Conservation (phyloP, 1,140 invertebrate species). For the Drosophila nigrodunni region DNA sequence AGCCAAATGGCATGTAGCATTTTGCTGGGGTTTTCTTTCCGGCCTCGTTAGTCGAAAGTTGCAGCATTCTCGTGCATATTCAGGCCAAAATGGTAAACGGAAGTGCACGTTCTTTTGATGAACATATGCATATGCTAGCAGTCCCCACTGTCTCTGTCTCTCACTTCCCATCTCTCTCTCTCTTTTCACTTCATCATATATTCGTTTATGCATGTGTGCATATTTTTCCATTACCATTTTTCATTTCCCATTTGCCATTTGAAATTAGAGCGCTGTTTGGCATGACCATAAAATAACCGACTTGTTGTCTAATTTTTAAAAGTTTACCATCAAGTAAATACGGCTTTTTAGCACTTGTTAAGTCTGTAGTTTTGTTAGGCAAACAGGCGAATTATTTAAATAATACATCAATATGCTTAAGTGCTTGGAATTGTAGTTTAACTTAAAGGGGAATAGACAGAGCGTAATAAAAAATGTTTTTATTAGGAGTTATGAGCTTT, state of each 20-base stretch:
- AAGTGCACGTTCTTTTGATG: constrained; percentile 47
- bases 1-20: neutral
- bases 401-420: no score
- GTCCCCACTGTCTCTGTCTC: neutral
- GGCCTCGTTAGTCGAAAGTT: constrained; percentile 46
- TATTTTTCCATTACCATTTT: constrained; percentile 26
- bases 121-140: constrained; percentile 44
- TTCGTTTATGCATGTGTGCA: constrained; percentile 21
- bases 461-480: no score
- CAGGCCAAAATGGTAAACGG: constrained; percentile 52
- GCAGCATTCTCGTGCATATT: constrained; percentile 33
- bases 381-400: no score
- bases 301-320: neutral
- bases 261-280: constrained; percentile 13
- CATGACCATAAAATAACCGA: constrained; percentile 1
- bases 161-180: neutral
- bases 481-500: no score
- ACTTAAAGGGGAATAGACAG: no score
- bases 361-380: no score
- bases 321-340: neutral
- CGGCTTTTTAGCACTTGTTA: no score
- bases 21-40: constrained; percentile 15
- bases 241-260: constrained; percentile 28
- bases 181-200: constrained; percentile 18
- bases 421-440: no score